These are phyloP conservation scores for Meles meles DNA, from an alignment of 2,113 vertebrate species.

Conservation along the genomic window DNA sequence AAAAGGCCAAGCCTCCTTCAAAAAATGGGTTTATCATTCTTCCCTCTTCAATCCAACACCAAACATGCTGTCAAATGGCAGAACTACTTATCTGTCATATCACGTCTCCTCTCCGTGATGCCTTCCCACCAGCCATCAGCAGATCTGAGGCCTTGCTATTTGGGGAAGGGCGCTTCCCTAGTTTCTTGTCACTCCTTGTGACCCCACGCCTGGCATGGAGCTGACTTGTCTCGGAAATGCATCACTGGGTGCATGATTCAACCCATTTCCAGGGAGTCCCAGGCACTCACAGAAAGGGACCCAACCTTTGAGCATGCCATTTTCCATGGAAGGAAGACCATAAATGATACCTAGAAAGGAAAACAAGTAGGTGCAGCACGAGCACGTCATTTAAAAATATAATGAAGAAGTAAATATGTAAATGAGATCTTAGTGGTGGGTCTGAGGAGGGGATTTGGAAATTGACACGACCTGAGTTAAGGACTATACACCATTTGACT, in stretches of 20 bases:
- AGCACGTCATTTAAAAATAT: neutral
- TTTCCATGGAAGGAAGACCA: neutral
- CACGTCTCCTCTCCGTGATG: no score
- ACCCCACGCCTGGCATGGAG: neutral
- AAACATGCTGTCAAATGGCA: accelerated
- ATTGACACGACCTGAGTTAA: neutral
- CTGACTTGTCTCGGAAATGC: neutral
- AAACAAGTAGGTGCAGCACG: neutral
- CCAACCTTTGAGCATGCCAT: accelerated
- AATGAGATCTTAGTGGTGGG: neutral
- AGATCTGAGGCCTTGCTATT: neutral
- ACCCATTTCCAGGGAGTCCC: accelerated
- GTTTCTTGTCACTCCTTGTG: neutral
- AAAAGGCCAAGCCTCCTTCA: neutral
- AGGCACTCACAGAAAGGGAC: neutral
- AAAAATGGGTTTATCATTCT: neutral
- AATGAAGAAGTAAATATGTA: neutral
- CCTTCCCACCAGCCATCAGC: neutral
- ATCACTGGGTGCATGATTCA: neutral
- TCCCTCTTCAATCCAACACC: neutral
- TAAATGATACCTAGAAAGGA: neutral
- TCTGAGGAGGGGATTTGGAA: neutral
- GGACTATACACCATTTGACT: neutral
- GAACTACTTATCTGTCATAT: accelerated
- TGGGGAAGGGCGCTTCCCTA: accelerated